phyloP scores from a whole-genome alignment of 1,140 invertebrate species.

The Heliconius himera region DNA sequence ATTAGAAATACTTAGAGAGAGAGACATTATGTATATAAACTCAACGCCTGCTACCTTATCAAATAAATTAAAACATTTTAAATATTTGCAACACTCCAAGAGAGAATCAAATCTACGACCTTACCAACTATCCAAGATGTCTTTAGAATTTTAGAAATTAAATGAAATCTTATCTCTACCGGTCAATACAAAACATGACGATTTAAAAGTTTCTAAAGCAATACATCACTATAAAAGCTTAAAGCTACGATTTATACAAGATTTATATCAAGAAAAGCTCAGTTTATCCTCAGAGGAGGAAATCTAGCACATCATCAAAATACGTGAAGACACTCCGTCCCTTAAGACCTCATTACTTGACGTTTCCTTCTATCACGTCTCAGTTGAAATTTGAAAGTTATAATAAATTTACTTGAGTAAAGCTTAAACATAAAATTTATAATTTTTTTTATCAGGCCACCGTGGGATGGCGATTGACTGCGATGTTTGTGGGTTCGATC shows the following conservation, averaged over 20 bases:
- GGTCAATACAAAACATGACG: not conserved
- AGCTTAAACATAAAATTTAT: not conserved
- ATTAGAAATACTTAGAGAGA: too few species aligned
- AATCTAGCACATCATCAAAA: conserved; percentile 19
- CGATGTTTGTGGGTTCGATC: too few species aligned
- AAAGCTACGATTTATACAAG: not conserved
- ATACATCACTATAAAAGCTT: not conserved
- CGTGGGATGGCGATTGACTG: too few species aligned
- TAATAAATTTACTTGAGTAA: not conserved
- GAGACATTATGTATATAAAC: too few species aligned
- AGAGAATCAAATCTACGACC: too few species aligned
- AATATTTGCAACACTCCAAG: too few species aligned
- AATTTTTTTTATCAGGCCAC: too few species aligned
- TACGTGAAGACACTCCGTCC: conserved; percentile 13
- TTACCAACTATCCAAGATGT: too few species aligned
- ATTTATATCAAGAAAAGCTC: conserved; percentile 8
- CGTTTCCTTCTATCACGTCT: conserved; percentile 9
- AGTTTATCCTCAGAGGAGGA: conserved; percentile 18
- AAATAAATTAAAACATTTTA: too few species aligned
- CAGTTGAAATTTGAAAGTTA: not conserved
- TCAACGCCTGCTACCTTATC: too few species aligned
- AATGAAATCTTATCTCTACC: not conserved
- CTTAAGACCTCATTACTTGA: conserved; percentile 20
- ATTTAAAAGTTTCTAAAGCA: not conserved
- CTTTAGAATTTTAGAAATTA: too few species aligned